Base-by-base conservation (phyloP, 1,140 invertebrate genomes). In the Hylyphantes graminicola region DNA sequence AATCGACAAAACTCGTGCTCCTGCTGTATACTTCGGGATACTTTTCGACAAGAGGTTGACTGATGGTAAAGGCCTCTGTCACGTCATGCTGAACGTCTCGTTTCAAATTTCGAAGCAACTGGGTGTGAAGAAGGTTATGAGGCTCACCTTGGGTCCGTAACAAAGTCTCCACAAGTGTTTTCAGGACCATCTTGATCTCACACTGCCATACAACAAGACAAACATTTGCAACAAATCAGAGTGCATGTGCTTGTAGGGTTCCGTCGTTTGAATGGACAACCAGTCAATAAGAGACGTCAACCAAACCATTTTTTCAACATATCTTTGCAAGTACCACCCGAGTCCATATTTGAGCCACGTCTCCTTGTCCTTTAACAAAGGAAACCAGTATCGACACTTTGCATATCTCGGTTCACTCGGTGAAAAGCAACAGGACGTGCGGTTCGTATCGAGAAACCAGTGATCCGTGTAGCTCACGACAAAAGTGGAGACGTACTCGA, bases 1-100 rank as follows among this genome's bases (percentile, higher is more conserved):
- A 72, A 54, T 72, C 68, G 50, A 72, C 51, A 55, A 72, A 72
- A 21, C 68, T 72, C 5, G 7, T 53, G n/a, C 68, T 72, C 7
- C 12, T 11, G 5, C 48, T 6, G 13, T 53, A 72, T 17, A 72
- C 0, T 0, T 72, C 68, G 8, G 48, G 10, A 21, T 72, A 54
- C 8, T 19, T 50, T 7, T 54, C 50, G 0, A 72, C 11, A 8
- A 72, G 50, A 11, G 68, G 68, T 19, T 54, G 50, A 17, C 68
- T 54, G 2, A 13, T 8, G 3, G 13, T 17, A 54, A 72, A 72
- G 1, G 68, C 68, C 15, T 72, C 48, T 10, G 17, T 54, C 7
- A 72, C 15, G 48, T 72, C 68, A 4, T 15, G n/a, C 3, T 15
- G 48, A 53, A 72, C 54, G 12, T 72, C 68, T 13, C 48, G 11